Evolutionary conservation across 2,888 invertebrate species (phyloP), one percentile per base, ranked within the genome.

Genomic region (Maniola hyperantus): DNA sequence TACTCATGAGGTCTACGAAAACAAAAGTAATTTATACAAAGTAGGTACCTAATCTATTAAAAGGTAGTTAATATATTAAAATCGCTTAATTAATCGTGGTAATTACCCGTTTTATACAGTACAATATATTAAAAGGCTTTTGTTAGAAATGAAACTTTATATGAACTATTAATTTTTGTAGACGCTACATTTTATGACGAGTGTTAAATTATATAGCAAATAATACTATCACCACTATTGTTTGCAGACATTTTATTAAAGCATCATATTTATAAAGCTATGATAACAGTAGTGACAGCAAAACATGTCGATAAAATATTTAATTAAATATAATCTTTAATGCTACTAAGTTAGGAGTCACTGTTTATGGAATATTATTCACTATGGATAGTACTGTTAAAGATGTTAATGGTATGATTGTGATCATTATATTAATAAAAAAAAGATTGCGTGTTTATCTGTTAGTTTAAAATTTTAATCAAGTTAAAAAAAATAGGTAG

Each of bases 211-310:
- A 64, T 42, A 39, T n/a, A 46, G 53, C 55, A 66, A 68, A 51
- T 48, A 62, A 44, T 46, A 67, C 46, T 64, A 68, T 69, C 68
- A 44, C 42, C 39, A 46, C 39, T 39, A 59, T 46, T 71, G 63
- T 71, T 70, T 72, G 70, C 57, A 34, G 42, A 64, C 50, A 70
- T 68, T 66, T n/a, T 34, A 36, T 44, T 44, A 42, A 48, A 34
- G 60, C 50, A 61, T 36, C 26, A 26, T 26, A 26, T 26, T 26
- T 46, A 48, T 34, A 64, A 36, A 20, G 11, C 42, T 48, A 46
- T n/a, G 39, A 44, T 53, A 42, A 44, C 33, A n/a, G 44, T 26
- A 44, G 42, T 44, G 53, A 11, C 13, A 50, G 26, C 13, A 36
- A 20, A 39, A 61, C 46, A 46, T 6, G 48, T 20, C 11, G 18